Evolutionary conservation across 1,140 invertebrate genomes (phyloP).

Genomic region (Drosophila simulans): DNA sequence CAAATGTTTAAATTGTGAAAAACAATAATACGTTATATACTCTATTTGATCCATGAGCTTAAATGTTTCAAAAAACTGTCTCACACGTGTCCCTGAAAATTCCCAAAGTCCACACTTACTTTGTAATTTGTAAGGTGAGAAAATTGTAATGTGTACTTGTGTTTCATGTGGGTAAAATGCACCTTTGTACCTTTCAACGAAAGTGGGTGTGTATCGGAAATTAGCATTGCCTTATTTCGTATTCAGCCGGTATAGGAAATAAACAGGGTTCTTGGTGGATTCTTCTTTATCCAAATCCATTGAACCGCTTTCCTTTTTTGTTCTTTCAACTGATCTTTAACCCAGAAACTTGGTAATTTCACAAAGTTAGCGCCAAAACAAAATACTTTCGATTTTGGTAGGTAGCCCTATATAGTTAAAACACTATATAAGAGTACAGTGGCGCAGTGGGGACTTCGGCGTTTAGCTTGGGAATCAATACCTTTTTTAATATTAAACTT

Average conservation of each 20-base stretch:
- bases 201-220: conserved; percentile 47
- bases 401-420: neutral
- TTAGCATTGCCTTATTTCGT: conserved; percentile 46
- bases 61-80: too few relatives aligned
- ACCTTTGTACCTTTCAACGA: conserved; percentile 1
- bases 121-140: neutral
- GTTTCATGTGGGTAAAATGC: neutral
- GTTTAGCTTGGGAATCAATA: neutral
- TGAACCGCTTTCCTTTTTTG: conserved; percentile 50
- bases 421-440: neutral
- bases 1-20: too few relatives aligned
- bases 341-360: neutral
- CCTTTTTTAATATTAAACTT: neutral
- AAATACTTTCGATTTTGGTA: neutral
- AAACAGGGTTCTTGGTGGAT: conserved; percentile 6
- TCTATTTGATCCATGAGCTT: too few relatives aligned
- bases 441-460: neutral
- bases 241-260: conserved; percentile 12
- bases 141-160: neutral
- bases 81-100: neutral
- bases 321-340: conserved; percentile 19
- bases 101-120: conserved; percentile 1
- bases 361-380: conserved; percentile 1
- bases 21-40: too few relatives aligned
- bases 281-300: conserved; percentile 32